phyloP scores from a whole-genome alignment of 2,888 invertebrate species.

The Drosophila demipolita region DNA sequence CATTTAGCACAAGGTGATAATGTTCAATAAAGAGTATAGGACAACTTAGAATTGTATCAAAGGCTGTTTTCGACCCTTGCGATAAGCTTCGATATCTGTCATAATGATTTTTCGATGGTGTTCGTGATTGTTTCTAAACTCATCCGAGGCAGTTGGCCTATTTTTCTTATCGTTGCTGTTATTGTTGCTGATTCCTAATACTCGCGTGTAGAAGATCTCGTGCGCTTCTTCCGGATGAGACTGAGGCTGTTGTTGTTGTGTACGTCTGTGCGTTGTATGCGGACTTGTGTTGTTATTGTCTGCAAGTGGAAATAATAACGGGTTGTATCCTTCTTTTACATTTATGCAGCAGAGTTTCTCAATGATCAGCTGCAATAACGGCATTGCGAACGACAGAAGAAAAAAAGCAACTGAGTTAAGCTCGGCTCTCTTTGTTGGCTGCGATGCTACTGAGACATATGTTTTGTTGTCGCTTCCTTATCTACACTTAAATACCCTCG shows the following conservation, averaged over 20 bases:
- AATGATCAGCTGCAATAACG: constrained; percentile 38
- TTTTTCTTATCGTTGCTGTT: constrained; percentile 26
- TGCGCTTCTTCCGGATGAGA: constrained; percentile 1
- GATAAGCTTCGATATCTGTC: constrained; percentile 78
- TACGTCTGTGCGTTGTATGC: constrained; percentile 34
- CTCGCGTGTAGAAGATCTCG: constrained; percentile 40
- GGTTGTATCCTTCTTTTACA: constrained; percentile 59
- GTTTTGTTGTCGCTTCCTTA: constrained; percentile 23
- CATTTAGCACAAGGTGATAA: constrained; percentile 54
- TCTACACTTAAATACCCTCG: neutral
- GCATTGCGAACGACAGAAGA: constrained; percentile 28
- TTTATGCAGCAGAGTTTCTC: constrained; percentile 54
- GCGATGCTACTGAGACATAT: constrained; percentile 4
- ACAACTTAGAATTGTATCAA: constrained; percentile 81
- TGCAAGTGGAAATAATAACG: constrained; percentile 57
- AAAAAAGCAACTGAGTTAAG: constrained; percentile 39
- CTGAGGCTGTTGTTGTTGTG: constrained; percentile 7
- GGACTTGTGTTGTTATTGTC: constrained; percentile 54
- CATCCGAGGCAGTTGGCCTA: constrained; percentile 29
- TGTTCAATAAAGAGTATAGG: constrained; percentile 7
- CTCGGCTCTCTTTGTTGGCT: neutral
- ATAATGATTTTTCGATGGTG: constrained; percentile 76
- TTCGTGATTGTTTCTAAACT: constrained; percentile 79
- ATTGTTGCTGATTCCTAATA: constrained; percentile 30
- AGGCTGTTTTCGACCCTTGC: constrained; percentile 75